Percentiles rank a stretch among this genome's conserved stretches.
Evolutionary conservation across 2,888 invertebrate species (phyloP).

Genomic region (Philopedon plagiatum): DNA sequence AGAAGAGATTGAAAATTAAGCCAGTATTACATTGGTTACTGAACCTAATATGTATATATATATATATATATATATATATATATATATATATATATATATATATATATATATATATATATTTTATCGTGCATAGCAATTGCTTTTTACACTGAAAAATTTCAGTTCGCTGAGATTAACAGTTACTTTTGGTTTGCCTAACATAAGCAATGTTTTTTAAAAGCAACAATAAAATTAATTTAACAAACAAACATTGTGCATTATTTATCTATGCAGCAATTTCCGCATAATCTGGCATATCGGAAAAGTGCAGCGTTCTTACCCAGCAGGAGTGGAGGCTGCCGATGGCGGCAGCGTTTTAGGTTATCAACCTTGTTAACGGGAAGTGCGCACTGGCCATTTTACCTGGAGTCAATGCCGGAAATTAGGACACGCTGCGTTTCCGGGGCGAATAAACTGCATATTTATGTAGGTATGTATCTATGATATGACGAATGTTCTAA

Average conservation of each 20-base stretch:
- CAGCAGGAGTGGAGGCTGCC: not conserved
- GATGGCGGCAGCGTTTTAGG: conserved; percentile 27
- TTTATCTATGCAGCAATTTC: not conserved
- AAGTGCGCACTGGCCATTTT: conserved; percentile 38
- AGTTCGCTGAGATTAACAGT: too few relatives aligned
- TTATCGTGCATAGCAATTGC: too few relatives aligned
- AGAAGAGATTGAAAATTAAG: too few relatives aligned
- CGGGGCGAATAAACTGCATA: not conserved
- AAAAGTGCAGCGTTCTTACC: not conserved
- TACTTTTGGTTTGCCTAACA: too few relatives aligned
- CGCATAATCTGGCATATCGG: not conserved
- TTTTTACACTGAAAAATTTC: too few relatives aligned
- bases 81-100: too few relatives aligned
- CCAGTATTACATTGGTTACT: too few relatives aligned
- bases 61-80: too few relatives aligned
- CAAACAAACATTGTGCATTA: not conserved
- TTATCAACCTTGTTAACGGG: conserved; percentile 41
- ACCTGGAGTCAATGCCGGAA: conserved; percentile 39
- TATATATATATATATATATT: too few relatives aligned
- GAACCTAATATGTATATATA: too few relatives aligned
- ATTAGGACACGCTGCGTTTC: conserved; percentile 25
- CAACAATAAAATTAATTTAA: not conserved
- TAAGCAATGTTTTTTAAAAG: too few relatives aligned
- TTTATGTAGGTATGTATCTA: not conserved
- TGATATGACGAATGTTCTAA: too few relatives aligned